Conservation (phyloP, 2,113 vertebrate species). For the Pseudolaguvia tuberculata region DNA sequence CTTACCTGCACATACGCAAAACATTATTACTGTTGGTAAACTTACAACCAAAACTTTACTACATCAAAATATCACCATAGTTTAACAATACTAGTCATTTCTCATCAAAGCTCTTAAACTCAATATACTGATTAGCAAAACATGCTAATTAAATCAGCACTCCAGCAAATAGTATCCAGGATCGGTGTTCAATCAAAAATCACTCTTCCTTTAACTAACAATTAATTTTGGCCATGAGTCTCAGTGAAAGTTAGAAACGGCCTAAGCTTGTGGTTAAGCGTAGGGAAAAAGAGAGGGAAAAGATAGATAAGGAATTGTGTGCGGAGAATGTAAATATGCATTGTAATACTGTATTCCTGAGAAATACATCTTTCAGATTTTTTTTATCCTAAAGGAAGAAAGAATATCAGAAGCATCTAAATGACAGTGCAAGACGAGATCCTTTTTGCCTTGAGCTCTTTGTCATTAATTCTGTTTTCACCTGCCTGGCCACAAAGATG, state of each 20-base stretch:
- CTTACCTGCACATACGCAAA: slow-evolving; percentile 77
- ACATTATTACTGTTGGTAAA: neutral
- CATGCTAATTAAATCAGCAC: slow-evolving; percentile 30
- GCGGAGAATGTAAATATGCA: slow-evolving; percentile 50
- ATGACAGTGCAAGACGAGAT: slow-evolving; percentile 45
- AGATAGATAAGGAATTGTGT: neutral
- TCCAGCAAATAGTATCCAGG: slow-evolving; percentile 45
- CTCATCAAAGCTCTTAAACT: slow-evolving; percentile 31
- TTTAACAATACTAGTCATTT: slow-evolving; percentile 26
- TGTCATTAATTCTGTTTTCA: slow-evolving; percentile 49
- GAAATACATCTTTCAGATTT: slow-evolving; percentile 45
- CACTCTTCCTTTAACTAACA: slow-evolving; percentile 53
- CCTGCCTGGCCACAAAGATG: slow-evolving; percentile 45
- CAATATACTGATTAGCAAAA: slow-evolving; percentile 49
- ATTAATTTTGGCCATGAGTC: slow-evolving; percentile 45
- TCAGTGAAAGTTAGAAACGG: slow-evolving; percentile 41
- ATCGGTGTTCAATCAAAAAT: slow-evolving; percentile 54
- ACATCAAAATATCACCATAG: neutral
- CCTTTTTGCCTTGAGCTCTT: slow-evolving; percentile 49
- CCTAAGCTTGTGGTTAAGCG: slow-evolving; percentile 38
- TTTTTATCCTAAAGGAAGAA: slow-evolving; percentile 14
- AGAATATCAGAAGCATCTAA: slow-evolving; percentile 38
- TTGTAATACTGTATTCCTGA: slow-evolving; percentile 39
- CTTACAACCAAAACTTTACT: neutral
- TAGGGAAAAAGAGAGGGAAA: slow-evolving; percentile 10